These are phyloP conservation scores for Bursaphelenchus okinawaensis DNA, from an alignment of 2,888 invertebrate genomes.

Conservation along the genomic window DNA sequence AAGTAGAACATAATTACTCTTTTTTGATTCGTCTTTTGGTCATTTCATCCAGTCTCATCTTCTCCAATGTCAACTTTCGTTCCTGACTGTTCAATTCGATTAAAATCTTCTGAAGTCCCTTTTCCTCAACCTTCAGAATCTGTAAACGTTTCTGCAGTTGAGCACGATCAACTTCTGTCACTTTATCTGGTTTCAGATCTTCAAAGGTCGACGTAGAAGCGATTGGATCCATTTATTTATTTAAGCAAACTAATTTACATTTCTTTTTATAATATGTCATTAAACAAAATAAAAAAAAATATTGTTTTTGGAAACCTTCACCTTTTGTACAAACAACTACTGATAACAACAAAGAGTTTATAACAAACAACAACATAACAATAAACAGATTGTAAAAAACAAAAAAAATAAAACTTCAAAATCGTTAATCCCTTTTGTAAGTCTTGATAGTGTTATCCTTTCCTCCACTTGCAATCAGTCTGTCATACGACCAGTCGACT, in stretches of 20 bases:
- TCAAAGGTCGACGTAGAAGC: background rate
- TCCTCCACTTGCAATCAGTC: conserved; percentile 78
- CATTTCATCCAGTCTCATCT: conserved; percentile 10
- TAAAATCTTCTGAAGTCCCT: conserved; percentile 16
- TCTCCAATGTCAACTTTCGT: conserved; percentile 18
- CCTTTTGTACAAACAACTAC: conserved; percentile 13
- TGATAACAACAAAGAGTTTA: background rate
- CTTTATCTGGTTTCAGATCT: background rate
- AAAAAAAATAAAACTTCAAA: conserved; percentile 20
- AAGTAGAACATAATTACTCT: background rate
- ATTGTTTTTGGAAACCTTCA: conserved; percentile 19
- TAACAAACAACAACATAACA: conserved; percentile 16
- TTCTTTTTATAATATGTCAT: too few relatives aligned
- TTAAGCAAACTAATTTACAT: too few relatives aligned
- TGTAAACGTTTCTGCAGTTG: conserved; percentile 17
- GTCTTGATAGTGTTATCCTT: conserved; percentile 82
- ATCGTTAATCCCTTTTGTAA: conserved; percentile 46
- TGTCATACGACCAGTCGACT: conserved; percentile 84
- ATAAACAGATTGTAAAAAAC: conserved; percentile 20
- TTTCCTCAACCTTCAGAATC: conserved; percentile 19
- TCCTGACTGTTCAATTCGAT: conserved; percentile 21
- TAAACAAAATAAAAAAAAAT: conserved; percentile 12
- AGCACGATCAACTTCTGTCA: background rate
- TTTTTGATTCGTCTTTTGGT: conserved; percentile 1
- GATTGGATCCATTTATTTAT: background rate